These are phyloP conservation scores for Agonum fuliginosum DNA, from an alignment of 2,888 invertebrate species.

Conservation along the genomic window DNA sequence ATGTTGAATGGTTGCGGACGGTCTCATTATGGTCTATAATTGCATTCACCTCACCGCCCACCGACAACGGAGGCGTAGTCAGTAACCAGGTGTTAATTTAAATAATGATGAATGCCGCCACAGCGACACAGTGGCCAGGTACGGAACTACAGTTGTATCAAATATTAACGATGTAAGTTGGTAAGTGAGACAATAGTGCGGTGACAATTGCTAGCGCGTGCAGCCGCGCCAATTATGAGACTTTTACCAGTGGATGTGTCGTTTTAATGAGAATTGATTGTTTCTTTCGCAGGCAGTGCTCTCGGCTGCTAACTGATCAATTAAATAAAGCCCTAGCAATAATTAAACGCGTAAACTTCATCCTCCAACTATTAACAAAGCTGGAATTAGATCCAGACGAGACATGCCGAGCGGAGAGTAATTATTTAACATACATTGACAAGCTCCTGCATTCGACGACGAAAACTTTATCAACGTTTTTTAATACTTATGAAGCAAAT, in stretches of 20 bases:
- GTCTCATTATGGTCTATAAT: neutral
- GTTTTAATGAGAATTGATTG: slow-evolving; percentile 41
- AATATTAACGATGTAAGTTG: slow-evolving; percentile 55
- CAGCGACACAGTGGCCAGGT: neutral
- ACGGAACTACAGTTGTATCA: slow-evolving; percentile 19
- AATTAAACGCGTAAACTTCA: slow-evolving; percentile 70
- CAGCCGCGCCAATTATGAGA: slow-evolving; percentile 40
- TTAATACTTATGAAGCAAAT: too few relatives aligned
- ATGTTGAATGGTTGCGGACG: neutral
- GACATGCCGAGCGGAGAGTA: too few relatives aligned
- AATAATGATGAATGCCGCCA: slow-evolving; percentile 41
- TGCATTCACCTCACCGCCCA: neutral
- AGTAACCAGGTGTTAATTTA: slow-evolving; percentile 35
- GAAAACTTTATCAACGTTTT: neutral
- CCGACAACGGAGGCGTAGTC: neutral
- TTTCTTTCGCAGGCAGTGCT: slow-evolving; percentile 11
- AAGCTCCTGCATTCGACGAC: neutral
- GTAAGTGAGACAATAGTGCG: slow-evolving; percentile 43
- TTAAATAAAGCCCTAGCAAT: slow-evolving; percentile 70
- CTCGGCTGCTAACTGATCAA: slow-evolving; percentile 65
- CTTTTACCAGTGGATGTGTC: slow-evolving; percentile 28
- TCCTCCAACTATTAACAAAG: slow-evolving; percentile 71
- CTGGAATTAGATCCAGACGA: slow-evolving; percentile 67
- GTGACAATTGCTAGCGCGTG: slow-evolving; percentile 8
- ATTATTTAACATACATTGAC: neutral